These are phyloP conservation scores for Eupithecia exiguata DNA, from an alignment of 2,888 invertebrate genomes.

Conservation along the genomic window DNA sequence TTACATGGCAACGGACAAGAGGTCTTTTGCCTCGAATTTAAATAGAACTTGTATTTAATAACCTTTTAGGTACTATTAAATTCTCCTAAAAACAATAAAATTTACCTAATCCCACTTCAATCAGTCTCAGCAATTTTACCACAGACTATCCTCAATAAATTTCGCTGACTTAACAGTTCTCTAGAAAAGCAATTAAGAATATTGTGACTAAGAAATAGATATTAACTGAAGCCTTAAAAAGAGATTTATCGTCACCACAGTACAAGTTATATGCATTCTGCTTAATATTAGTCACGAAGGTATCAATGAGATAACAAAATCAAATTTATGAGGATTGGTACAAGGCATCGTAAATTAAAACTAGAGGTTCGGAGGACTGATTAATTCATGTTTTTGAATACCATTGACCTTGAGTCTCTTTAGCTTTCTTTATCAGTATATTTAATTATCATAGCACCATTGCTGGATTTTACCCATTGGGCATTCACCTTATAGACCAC, in stretches of 20 bases:
- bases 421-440: background rate
- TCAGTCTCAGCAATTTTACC: slow-evolving; percentile 15
- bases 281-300: slow-evolving; percentile 40
- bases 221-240: slow-evolving; percentile 35
- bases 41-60: no score
- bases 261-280: slow-evolving; percentile 36
- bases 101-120: slow-evolving; percentile 11
- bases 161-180: slow-evolving; percentile 32
- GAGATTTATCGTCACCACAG: slow-evolving; percentile 44
- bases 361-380: slow-evolving; percentile 27
- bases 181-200: slow-evolving; percentile 43
- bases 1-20: no score
- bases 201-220: slow-evolving; percentile 30
- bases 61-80: no score
- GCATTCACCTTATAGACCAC: background rate
- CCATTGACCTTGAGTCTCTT: background rate
- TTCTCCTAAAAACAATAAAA: slow-evolving; percentile 7
- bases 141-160: slow-evolving; percentile 42
- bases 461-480: background rate
- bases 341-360: slow-evolving; percentile 37
- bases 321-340: slow-evolving; percentile 38
- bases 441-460: background rate
- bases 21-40: no score
- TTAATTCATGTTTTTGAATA: slow-evolving; percentile 17
- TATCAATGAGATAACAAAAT: slow-evolving; percentile 35